phyloP scores from a whole-genome alignment of 2,797 vertebrate species.

The Helostoma temminkii region DNA sequence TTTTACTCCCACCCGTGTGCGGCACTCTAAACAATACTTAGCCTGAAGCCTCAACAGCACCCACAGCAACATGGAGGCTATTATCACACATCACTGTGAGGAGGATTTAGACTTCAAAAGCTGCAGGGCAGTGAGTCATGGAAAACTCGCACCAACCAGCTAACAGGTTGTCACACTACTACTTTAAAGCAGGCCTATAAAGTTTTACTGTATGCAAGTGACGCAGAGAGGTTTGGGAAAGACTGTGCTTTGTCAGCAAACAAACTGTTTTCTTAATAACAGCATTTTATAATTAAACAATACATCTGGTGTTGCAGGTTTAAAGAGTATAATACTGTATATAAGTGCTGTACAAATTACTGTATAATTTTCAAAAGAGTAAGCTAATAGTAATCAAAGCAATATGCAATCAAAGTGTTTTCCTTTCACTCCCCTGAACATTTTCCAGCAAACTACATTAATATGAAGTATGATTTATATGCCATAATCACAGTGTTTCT shows the following conservation, averaged over 20 bases:
- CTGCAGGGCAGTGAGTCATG: slow-evolving; percentile 70
- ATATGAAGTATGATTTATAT: background rate
- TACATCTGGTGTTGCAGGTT: slow-evolving; percentile 1
- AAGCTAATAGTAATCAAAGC: background rate
- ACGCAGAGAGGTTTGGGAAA: slow-evolving; percentile 3
- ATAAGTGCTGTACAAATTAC: background rate
- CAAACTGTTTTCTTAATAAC: background rate
- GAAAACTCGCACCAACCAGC: slow-evolving; percentile 71
- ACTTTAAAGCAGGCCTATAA: slow-evolving; percentile 57
- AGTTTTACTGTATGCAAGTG: slow-evolving; percentile 45
- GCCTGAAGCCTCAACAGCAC: slow-evolving; percentile 60
- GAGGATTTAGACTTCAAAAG: slow-evolving; percentile 70
- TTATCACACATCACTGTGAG: slow-evolving; percentile 72
- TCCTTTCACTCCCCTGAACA: background rate
- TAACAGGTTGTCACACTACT: slow-evolving; percentile 66
- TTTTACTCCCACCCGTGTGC: slow-evolving; percentile 62
- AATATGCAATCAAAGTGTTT: background rate
- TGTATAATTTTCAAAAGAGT: background rate
- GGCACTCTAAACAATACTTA: slow-evolving; percentile 64
- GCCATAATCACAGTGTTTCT: background rate
- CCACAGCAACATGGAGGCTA: slow-evolving; percentile 71
- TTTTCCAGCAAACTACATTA: background rate
- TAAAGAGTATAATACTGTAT: slow-evolving; percentile 2
- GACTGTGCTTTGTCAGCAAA: background rate
- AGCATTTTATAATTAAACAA: slow-evolving; percentile 19